These are phyloP conservation scores for Labeo rohita DNA, from an alignment of 2,113 vertebrate species.

Conservation along the genomic window DNA sequence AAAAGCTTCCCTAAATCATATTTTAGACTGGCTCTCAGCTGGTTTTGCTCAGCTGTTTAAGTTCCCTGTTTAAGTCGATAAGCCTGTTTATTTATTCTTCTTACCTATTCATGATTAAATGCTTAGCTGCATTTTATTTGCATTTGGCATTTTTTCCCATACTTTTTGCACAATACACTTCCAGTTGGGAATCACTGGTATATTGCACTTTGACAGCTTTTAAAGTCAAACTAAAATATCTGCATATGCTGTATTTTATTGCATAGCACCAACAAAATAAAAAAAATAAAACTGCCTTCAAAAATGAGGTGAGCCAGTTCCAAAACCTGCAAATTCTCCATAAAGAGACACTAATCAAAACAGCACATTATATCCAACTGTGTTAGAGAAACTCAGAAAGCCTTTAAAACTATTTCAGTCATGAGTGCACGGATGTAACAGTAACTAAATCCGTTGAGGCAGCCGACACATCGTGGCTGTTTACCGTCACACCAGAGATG, in stretches of 20 bases:
- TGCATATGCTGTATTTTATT: neutral
- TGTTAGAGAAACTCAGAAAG: neutral
- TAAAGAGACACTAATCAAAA: neutral
- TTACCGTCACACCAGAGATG: conserved; percentile 17
- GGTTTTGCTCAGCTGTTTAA: neutral
- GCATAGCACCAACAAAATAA: neutral
- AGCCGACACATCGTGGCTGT: neutral
- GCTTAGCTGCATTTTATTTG: neutral
- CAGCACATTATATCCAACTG: neutral
- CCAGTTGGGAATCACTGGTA: neutral
- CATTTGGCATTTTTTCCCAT: neutral
- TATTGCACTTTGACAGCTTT: neutral
- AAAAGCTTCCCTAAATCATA: neutral
- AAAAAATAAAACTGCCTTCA: neutral
- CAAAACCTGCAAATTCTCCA: neutral
- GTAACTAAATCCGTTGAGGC: neutral
- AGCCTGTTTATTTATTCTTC: neutral
- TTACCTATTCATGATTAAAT: neutral
- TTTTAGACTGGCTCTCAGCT: neutral
- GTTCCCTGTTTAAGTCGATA: neutral
- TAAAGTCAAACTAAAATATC: neutral
- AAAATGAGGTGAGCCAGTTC: neutral
- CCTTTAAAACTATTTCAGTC: neutral
- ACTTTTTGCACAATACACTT: neutral
- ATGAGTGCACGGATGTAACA: neutral